Percentiles rank a stretch among this genome's conserved stretches.
These are phyloP conservation scores for Neoaliturus tenellus DNA, from an alignment of 2,888 invertebrate genomes.

Conservation along the genomic window DNA sequence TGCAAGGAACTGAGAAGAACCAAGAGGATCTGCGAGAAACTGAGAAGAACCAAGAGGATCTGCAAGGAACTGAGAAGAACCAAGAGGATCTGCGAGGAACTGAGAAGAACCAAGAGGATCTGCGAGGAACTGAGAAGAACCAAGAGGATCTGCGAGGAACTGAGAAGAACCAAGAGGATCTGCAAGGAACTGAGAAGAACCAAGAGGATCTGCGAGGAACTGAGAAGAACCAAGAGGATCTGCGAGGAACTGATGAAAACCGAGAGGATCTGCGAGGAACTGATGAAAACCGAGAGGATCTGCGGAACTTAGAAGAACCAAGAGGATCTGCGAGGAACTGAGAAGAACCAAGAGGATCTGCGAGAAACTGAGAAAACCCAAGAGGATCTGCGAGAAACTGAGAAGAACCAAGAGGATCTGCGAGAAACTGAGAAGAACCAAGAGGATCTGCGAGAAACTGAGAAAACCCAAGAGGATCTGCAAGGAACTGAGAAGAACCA, in stretches of 20 bases:
- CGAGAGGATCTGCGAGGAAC: background rate
- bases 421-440: slow-evolving; percentile 2
- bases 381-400: slow-evolving; percentile 50
- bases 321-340: background rate
- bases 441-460: background rate
- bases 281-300: too few species aligned
- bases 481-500: background rate
- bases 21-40: background rate
- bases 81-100: too few species aligned
- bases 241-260: background rate
- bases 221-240: too few species aligned
- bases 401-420: slow-evolving; percentile 42
- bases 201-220: background rate
- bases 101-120: too few species aligned
- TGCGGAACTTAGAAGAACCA: too few species aligned
- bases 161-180: too few species aligned
- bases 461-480: background rate
- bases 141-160: too few species aligned
- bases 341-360: background rate
- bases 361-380: slow-evolving; percentile 14
- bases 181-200: background rate
- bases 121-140: background rate
- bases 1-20: background rate
- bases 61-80: background rate
- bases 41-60: background rate